Evolutionary conservation across 2,888 invertebrate species (phyloP).

Genomic region (Nasonovia ribisnigri): DNA sequence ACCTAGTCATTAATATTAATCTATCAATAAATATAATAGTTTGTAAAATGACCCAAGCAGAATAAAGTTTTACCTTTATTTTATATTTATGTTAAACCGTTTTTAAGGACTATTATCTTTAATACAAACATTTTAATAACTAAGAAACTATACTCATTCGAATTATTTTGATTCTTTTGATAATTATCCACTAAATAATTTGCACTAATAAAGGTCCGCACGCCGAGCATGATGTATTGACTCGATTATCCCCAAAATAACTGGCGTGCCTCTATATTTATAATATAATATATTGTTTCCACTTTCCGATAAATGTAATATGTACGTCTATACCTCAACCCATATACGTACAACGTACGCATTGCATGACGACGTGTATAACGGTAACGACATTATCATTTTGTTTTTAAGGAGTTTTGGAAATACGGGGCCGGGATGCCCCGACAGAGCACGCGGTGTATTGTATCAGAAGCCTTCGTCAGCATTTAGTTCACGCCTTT

Average conservation of each 20-base stretch:
- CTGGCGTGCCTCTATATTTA: neutral
- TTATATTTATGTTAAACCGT: too few relatives aligned
- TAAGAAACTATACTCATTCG: too few relatives aligned
- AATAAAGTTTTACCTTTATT: too few relatives aligned
- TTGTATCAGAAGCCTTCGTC: slow-evolving; percentile 61
- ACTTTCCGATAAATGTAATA: neutral
- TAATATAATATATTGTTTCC: neutral
- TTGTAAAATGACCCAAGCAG: too few relatives aligned
- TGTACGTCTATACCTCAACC: neutral
- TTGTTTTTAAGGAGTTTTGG: slow-evolving; percentile 42
- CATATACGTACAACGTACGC: neutral
- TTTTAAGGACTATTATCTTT: too few relatives aligned
- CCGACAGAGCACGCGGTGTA: neutral
- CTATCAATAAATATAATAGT: too few relatives aligned
- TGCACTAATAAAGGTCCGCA: too few relatives aligned
- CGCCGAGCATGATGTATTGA: neutral
- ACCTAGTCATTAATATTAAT: too few relatives aligned
- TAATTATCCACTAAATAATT: too few relatives aligned
- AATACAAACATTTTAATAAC: too few relatives aligned
- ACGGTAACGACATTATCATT: slow-evolving; percentile 4
- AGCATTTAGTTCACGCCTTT: slow-evolving; percentile 65
- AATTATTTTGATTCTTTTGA: too few relatives aligned
- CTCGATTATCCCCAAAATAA: neutral
- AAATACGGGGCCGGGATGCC: slow-evolving; percentile 36
- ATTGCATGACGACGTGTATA: neutral